phyloP scores from a whole-genome alignment of 2,888 invertebrate genomes.

The Apodemia zela region DNA sequence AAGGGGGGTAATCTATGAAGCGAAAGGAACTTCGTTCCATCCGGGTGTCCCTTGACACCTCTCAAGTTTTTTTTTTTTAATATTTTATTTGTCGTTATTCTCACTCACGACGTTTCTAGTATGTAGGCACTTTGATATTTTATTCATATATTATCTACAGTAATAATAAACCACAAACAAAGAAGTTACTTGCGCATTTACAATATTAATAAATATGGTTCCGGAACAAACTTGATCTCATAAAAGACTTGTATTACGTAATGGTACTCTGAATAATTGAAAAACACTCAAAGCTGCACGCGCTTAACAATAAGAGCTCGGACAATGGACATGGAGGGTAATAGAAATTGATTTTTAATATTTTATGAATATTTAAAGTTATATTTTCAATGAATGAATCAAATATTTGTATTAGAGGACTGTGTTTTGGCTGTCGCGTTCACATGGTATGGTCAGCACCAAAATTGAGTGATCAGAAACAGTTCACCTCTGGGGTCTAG shows the following conservation, averaged over 20 bases:
- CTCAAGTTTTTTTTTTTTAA: too few species aligned
- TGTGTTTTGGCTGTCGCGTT: background rate
- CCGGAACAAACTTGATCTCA: background rate
- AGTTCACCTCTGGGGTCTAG: too few species aligned
- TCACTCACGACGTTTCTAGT: too few species aligned
- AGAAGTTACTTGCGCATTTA: background rate
- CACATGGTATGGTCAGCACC: too few species aligned
- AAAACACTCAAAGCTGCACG: constrained; percentile 14
- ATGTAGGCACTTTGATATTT: too few species aligned
- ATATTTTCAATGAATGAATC: background rate
- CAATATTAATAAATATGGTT: constrained; percentile 1
- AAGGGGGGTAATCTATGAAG: too few species aligned
- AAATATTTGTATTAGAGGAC: too few species aligned
- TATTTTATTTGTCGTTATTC: too few species aligned
- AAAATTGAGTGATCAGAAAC: too few species aligned
- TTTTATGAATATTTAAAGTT: background rate
- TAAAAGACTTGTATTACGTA: background rate
- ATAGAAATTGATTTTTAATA: constrained; percentile 6
- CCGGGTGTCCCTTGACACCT: too few species aligned
- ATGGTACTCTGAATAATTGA: constrained; percentile 10
- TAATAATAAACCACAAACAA: background rate
- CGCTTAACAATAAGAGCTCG: background rate
- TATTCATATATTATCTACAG: too few species aligned
- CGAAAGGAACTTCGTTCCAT: too few species aligned
- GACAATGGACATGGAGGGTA: constrained; percentile 5